phyloP scores from a whole-genome alignment of 2,888 invertebrate species.

The Resseliella maxima region DNA sequence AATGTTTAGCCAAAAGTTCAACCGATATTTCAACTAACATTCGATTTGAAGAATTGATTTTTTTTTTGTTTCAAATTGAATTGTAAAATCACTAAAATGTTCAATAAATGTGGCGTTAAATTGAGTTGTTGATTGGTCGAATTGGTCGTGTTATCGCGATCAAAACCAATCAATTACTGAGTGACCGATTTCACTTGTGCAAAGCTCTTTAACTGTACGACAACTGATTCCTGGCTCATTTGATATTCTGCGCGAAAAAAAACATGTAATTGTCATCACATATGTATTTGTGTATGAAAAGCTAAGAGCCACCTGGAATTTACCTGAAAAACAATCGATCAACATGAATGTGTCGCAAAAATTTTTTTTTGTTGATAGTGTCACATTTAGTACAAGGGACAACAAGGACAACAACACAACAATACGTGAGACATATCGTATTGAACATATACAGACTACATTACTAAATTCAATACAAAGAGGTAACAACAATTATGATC shows the following conservation, averaged over 20 bases:
- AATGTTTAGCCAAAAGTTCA: neutral
- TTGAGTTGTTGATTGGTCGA: slow-evolving; percentile 6
- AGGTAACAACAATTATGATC: slow-evolving; percentile 49
- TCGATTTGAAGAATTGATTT: neutral
- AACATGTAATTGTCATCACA: slow-evolving; percentile 5
- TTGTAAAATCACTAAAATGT: neutral
- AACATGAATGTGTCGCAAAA: neutral
- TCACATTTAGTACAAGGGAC: neutral
- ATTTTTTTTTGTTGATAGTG: neutral
- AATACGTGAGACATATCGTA: neutral
- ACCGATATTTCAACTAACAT: neutral
- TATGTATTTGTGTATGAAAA: neutral
- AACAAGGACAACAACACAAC: neutral
- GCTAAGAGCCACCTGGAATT: neutral
- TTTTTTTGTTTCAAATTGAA: neutral
- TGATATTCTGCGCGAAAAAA: slow-evolving; percentile 10
- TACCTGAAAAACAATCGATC: neutral
- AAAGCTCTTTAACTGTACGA: slow-evolving; percentile 17
- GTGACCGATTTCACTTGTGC: slow-evolving; percentile 19
- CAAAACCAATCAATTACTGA: slow-evolving; percentile 49
- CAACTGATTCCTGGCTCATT: slow-evolving; percentile 24
- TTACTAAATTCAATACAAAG: neutral
- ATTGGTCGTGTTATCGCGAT: slow-evolving; percentile 40
- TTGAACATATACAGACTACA: neutral
- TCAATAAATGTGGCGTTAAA: neutral